Percentiles rank a stretch among this genome's conserved stretches.
These are phyloP conservation scores for Harpagoxenus sublaevis DNA, from an alignment of 2,888 invertebrate species.

Conservation along the genomic window DNA sequence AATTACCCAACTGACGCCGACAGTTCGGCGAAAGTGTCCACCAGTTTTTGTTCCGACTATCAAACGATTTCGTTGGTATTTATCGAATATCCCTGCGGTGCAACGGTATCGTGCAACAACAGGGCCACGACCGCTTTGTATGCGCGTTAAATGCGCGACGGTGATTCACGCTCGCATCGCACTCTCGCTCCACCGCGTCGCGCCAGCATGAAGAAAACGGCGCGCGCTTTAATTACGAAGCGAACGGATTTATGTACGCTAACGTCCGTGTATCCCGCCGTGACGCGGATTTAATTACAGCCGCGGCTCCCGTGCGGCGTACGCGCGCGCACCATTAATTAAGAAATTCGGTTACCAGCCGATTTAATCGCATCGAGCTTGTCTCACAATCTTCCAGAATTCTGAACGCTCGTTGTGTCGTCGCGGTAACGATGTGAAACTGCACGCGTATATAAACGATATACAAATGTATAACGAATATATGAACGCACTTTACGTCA, in stretches of 20 bases:
- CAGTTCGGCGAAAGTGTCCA: background rate
- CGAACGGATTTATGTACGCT: slow-evolving; percentile 68
- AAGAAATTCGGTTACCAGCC: slow-evolving; percentile 64
- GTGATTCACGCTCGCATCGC: slow-evolving; percentile 62
- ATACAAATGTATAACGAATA: background rate
- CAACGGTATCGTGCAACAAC: background rate
- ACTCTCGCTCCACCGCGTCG: slow-evolving; percentile 39
- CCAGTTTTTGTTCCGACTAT: slow-evolving; percentile 7
- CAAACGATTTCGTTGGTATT: slow-evolving; percentile 31
- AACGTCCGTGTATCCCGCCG: slow-evolving; percentile 62
- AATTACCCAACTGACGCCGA: background rate
- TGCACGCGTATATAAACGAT: background rate
- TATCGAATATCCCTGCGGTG: slow-evolving; percentile 26
- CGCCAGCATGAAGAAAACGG: slow-evolving; percentile 62
- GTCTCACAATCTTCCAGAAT: slow-evolving; percentile 5
- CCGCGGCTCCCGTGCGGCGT: slow-evolving; percentile 54
- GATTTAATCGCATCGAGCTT: slow-evolving; percentile 37
- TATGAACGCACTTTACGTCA: background rate
- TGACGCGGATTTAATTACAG: slow-evolving; percentile 70
- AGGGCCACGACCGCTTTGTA: slow-evolving; percentile 28
- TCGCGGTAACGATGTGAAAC: slow-evolving; percentile 3
- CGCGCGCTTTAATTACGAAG: slow-evolving; percentile 67
- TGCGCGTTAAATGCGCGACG: slow-evolving; percentile 67
- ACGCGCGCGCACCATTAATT: slow-evolving; percentile 58
- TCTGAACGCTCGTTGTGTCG: slow-evolving; percentile 26